These are phyloP conservation scores for Urocyon cinereoargenteus DNA, from an alignment of 2,797 vertebrate species.

Conservation along the genomic window DNA sequence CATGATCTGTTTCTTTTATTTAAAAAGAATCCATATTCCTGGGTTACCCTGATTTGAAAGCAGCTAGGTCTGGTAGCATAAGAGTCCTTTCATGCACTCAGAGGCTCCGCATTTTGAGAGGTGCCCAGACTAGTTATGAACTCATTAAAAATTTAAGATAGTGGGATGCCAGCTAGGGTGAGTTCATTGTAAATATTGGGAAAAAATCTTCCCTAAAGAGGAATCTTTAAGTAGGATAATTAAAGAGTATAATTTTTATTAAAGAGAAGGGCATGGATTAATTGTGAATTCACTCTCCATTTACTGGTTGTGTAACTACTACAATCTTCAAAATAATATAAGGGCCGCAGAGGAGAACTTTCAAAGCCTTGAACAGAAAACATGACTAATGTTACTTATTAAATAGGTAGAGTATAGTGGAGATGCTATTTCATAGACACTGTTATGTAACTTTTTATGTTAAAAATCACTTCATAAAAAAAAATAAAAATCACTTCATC, in stretches of 20 bases:
- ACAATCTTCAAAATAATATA: neutral
- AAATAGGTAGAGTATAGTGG: neutral
- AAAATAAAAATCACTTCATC: neutral
- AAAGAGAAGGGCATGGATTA: neutral
- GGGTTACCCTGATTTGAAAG: neutral
- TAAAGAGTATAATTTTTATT: slow-evolving; percentile 27
- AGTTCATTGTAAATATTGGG: neutral
- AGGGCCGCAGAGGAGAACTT: neutral
- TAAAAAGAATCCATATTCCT: neutral
- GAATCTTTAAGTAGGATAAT: slow-evolving; percentile 17
- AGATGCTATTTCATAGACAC: neutral
- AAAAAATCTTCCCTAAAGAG: neutral
- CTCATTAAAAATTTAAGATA: slow-evolving; percentile 37
- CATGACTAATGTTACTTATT: neutral
- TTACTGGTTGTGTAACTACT: neutral
- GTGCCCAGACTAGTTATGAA: neutral
- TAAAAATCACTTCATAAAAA: neutral
- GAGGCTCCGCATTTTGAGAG: neutral
- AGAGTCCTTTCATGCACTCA: neutral
- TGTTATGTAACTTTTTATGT: neutral
- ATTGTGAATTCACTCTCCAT: neutral
- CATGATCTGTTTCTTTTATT: neutral
- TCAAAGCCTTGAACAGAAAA: neutral
- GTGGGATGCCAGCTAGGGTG: neutral
- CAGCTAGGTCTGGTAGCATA: neutral